These are phyloP conservation scores for Glyphotaelius pellucidus DNA, from an alignment of 2,888 invertebrate genomes.

Conservation along the genomic window DNA sequence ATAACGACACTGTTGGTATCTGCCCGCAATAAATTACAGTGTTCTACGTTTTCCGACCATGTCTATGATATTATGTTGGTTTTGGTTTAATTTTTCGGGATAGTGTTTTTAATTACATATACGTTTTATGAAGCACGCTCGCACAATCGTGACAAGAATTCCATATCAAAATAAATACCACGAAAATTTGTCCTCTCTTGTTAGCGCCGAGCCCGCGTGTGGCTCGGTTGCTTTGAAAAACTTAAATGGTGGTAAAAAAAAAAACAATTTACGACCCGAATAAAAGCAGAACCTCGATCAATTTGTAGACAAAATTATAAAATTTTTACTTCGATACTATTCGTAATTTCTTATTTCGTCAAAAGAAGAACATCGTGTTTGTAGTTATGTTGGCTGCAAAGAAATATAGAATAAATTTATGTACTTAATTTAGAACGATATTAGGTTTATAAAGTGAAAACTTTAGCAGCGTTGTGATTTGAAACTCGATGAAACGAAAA, in stretches of 20 bases:
- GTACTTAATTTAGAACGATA: background rate
- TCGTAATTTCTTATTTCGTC: background rate
- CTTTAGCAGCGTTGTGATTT: no score
- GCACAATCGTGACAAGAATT: slow-evolving; percentile 9
- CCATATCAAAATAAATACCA: background rate
- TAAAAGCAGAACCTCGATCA: background rate
- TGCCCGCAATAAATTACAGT: background rate
- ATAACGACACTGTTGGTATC: background rate
- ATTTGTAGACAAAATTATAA: background rate
- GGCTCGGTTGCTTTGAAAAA: background rate
- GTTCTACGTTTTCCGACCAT: background rate
- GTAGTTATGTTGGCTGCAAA: background rate
- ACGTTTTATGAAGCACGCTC: background rate
- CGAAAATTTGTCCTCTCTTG: background rate
- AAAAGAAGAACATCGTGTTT: background rate
- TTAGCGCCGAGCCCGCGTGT: background rate
- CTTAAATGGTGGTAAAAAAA: background rate
- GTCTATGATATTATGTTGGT: background rate
- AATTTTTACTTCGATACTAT: background rate
- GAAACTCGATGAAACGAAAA: no score
- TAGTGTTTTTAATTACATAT: background rate
- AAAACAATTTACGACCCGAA: background rate
- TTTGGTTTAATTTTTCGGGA: background rate
- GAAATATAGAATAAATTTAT: background rate
- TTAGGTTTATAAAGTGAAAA: no score